Evolutionary conservation across 2,888 invertebrate species (phyloP), one percentile per base, ranked within the genome.

Genomic region (Peribatodes rhomboidaria): DNA sequence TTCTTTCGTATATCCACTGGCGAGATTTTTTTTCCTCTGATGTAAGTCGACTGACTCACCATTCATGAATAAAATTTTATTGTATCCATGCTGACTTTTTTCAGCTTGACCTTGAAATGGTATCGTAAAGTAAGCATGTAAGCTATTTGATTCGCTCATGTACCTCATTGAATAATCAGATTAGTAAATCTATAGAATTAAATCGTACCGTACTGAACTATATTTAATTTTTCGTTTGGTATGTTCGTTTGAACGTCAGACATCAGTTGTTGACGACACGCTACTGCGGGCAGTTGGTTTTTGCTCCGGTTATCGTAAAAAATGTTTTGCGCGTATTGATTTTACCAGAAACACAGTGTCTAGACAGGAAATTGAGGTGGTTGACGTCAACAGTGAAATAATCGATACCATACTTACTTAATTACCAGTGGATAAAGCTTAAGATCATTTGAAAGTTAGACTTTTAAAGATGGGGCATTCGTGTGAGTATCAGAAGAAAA

Each of bases 241-340:
- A 16, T 14, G 14, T 39, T 39, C 82, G 81, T 81, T 82, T 71
- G 73, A 76, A 87, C 90, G 90, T 89, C 87, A 88, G 83, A 76
- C 70, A 80, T 87, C 89, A 92, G 92, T 92, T 84, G 89, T 85
- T 79, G 79, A 82, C 83, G 84, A 82, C 81, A 82, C 88, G 87
- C 85, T 87, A 87, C 84, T 89, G 85, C 75, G 85, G 82, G 78
- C 78, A 84, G 88, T 82, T 85, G 87, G 77, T 87, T 85, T 85
- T 86, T 81, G 82, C 79, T 78, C 76, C 74, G 79, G 75, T 75
- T 79, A 54, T 72, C 71, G 70, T 59, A 62, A 60, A 79, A 82
- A 80, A 75, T 72, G 76, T 80, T 80, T 71, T 74, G 77, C 78
- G 82, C 75, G 76, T 87, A 90, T 90, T 80, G 88, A 90, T 89